Conservation (phyloP, 2,797 vertebrate species). For the Enteromius fasciolatus region DNA sequence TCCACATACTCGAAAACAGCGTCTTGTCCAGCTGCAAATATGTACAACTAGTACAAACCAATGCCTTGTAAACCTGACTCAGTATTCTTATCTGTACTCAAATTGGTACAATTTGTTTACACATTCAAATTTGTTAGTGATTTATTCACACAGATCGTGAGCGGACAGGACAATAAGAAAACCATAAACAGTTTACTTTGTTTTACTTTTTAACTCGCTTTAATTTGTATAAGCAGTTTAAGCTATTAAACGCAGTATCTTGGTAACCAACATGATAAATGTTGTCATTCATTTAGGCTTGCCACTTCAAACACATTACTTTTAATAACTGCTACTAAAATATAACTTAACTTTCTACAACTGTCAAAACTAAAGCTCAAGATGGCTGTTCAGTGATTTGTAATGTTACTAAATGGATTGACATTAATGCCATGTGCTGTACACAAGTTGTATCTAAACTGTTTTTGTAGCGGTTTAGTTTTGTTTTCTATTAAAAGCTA, state of each 20-base stretch:
- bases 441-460: constrained; percentile 72
- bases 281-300: background rate
- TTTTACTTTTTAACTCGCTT: constrained; percentile 16
- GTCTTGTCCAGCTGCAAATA: constrained; percentile 9
- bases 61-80: constrained; percentile 23
- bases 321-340: constrained; percentile 33
- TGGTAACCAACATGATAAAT: constrained; percentile 2
- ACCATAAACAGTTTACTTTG: background rate
- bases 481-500: constrained; percentile 82
- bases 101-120: constrained; percentile 53
- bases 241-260: background rate
- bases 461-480: constrained; percentile 74
- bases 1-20: background rate
- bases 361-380: constrained; percentile 1
- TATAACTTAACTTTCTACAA: constrained; percentile 36
- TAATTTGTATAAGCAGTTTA: constrained; percentile 1
- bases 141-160: constrained; percentile 59
- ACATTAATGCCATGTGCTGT: constrained; percentile 64
- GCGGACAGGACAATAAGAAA: constrained; percentile 43
- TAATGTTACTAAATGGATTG: constrained; percentile 46
- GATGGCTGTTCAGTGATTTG: constrained; percentile 64
- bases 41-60: constrained; percentile 10
- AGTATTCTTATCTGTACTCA: constrained; percentile 38
- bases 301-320: background rate
- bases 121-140: constrained; percentile 47